Evolutionary conservation across 2,797 vertebrate genomes (phyloP), one percentile per base, ranked within the genome.

Genomic region (Alfaro cultratus): DNA sequence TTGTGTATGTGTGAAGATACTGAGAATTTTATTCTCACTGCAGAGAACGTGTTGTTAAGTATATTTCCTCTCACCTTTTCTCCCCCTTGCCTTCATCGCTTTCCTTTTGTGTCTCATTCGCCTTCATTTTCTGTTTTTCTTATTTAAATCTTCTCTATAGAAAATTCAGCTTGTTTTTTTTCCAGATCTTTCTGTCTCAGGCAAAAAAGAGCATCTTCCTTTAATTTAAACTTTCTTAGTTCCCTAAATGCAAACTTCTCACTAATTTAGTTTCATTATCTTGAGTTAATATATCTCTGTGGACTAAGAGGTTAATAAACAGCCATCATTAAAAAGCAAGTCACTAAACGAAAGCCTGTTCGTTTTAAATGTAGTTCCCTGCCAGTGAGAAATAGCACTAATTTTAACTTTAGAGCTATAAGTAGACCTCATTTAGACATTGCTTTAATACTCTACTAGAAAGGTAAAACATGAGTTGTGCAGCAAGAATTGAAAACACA

Each of bases 221-320:
- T 55, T 76, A 75, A 75, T 55, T 74, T 21, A 49, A 62, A 11
- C 82, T 86, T 80, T 78, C 29, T 74, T 77, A 81, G 74, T 80
- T 78, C 85, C 74, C 74, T 92, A 86, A 71, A 88, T 87, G 77
- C 83, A 71, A 75, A 77, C 78, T 67, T 46, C 72, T 85, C 53
- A 18, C 81, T 91, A 75, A 89, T 89, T 87, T 90, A 76, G 77
- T 84, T 82, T 90, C 62, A 89, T 90, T 91, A 83, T 83, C 74
- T 75, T 76, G 43, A 86, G 71, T 90, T 86, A 80, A 75, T 29
- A 5, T 80, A 73, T 86, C 87, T 89, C 88, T 78, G 85, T 74
- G 80, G 85, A 90, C 86, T 82, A 47, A 82, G 74, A 80, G 70
- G 77, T 80, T 90, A 90, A 94, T 91, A 85, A 88, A 88, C 77